Conservation (phyloP, 2,888 invertebrate species). For the Ctenicera cuprea region DNA sequence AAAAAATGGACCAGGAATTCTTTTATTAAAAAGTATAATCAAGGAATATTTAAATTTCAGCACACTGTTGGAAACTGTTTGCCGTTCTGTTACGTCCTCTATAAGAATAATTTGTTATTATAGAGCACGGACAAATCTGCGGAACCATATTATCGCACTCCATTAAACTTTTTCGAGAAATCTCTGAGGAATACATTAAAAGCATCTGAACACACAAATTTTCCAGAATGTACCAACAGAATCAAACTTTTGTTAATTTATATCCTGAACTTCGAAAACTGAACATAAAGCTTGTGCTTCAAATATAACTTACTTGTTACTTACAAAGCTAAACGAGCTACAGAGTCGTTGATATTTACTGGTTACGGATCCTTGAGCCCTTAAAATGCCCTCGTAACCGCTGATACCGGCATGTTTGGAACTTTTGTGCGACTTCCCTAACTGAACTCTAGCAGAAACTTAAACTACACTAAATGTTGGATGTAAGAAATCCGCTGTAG, state of each 20-base stretch:
- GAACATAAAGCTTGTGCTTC: conserved; percentile 63
- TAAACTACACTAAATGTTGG: conserved; percentile 63
- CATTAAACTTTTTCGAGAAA: conserved; percentile 35
- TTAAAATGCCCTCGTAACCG: conserved; percentile 66
- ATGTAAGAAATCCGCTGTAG: conserved; percentile 59
- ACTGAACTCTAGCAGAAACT: conserved; percentile 63
- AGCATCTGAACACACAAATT: conserved; percentile 38
- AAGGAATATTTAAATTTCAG: too few relatives aligned
- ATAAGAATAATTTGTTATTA: too few relatives aligned
- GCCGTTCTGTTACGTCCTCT: too few relatives aligned
- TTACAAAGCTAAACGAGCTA: conserved; percentile 65
- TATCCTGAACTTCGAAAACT: conserved; percentile 61
- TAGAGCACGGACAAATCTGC: conserved; percentile 4
- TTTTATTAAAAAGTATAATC: too few relatives aligned
- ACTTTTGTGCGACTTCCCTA: conserved; percentile 62
- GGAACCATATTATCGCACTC: conserved; percentile 31
- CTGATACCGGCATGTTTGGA: conserved; percentile 64
- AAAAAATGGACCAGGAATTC: too few relatives aligned
- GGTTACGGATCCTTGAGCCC: conserved; percentile 64
- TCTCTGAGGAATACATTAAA: conserved; percentile 29
- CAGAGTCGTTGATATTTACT: conserved; percentile 66
- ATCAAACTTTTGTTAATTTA: conserved; percentile 65
- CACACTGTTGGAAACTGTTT: too few relatives aligned
- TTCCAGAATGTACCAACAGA: conserved; percentile 53
- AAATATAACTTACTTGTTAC: conserved; percentile 63